Evolutionary conservation across 2,113 vertebrate genomes (phyloP), one percentile per base, ranked within the genome.

Genomic region (Syrmaticus mikado): DNA sequence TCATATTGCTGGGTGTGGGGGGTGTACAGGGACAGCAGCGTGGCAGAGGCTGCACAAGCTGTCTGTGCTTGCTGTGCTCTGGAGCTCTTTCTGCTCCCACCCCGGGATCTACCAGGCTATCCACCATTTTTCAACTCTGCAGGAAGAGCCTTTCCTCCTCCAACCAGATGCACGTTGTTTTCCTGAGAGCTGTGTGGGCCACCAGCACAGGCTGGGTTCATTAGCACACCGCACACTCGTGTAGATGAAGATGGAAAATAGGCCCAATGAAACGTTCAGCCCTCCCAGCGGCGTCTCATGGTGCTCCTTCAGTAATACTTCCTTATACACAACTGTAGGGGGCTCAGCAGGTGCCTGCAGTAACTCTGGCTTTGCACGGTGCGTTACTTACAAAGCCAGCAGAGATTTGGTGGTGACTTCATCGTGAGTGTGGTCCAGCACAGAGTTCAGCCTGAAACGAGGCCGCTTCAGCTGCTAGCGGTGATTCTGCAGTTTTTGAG

Each of bases 311-410:
- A 27, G 32, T 6, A 11, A 28, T 6, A 3, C n/a, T 41, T 41
- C 14, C 9, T 1, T 7, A 2, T 2, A 6, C 0, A 12, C 8
- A 27, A 7, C 40, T 11, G 20, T 18, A 1, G 1, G 58, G 43
- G 36, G 50, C 38, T 40, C 52, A 4, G 48, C 1, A 7, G 8
- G 2, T 6, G 27, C 2, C 25, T 43, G 78, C 79, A 10, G 20
- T 2, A 46, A 43, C 53, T 64, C 36, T 24, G 46, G 20, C 25
- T 24, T 19, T 4, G 6, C 2, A 2, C 0, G 1, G 10, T 10
- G 11, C 25, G 1, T 38, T 15, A 4, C 27, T 50, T 17, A 4
- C 4, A 18, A 5, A 0, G 0, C 70, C 4, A 0, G 45, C 1
- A 25, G 41, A 46, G 46, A 24, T 28, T 13, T 32, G 61, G 13